These are phyloP conservation scores for Agrotis exclamationis DNA, from an alignment of 2,888 invertebrate genomes.

Conservation along the genomic window DNA sequence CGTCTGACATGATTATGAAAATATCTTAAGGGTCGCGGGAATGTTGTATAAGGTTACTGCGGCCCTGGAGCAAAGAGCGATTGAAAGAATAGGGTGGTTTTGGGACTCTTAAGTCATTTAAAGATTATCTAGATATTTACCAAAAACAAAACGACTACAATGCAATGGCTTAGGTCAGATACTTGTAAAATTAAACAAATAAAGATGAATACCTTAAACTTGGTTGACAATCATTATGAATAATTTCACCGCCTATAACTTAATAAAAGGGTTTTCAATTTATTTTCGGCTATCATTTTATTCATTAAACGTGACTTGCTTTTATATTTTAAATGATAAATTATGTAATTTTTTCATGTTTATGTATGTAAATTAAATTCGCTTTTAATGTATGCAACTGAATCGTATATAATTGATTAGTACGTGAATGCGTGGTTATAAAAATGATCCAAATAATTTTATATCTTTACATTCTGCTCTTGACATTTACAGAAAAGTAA, in stretches of 20 bases:
- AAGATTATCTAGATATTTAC: no score
- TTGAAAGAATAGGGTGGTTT: no score
- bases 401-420: conserved; percentile 2
- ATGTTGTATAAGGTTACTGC: no score
- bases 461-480: conserved; percentile 36
- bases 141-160: no score
- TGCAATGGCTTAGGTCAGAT: no score
- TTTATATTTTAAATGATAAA: conserved; percentile 14
- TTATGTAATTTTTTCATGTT: conserved; percentile 22
- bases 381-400: conserved; percentile 23
- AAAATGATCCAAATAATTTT: conserved; percentile 42
- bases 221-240: no score
- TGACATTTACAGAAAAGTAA: conserved; percentile 40
- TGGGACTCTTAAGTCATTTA: no score
- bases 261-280: background rate
- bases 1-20: no score
- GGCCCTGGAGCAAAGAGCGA: no score
- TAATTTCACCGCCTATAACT: background rate
- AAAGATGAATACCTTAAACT: no score
- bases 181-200: background rate
- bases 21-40: no score
- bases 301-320: conserved; percentile 29
- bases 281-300: conserved; percentile 2
- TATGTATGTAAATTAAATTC: conserved; percentile 37
- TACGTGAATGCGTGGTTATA: conserved; percentile 2